Percentiles rank a stretch among this genome's conserved stretches.
phyloP scores from a whole-genome alignment of 2,113 vertebrate genomes.

The Passer montanus region DNA sequence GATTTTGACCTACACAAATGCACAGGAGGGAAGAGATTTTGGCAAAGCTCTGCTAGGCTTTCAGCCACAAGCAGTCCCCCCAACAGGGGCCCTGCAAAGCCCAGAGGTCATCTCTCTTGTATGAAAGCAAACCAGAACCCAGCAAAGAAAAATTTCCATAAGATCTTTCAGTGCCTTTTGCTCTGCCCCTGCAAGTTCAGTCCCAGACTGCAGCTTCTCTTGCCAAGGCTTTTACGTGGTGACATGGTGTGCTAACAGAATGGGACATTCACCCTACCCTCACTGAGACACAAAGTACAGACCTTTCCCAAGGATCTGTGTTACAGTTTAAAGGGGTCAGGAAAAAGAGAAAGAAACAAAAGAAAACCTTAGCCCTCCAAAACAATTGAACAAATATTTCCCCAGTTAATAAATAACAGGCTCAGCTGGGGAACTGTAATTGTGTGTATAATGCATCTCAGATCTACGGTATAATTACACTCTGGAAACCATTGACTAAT shows the following conservation, averaged over 20 bases:
- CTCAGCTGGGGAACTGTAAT: conserved; percentile 71
- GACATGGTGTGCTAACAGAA: neutral
- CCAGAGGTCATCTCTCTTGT: neutral
- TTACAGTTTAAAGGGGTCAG: neutral
- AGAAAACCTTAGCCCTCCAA: conserved; percentile 43
- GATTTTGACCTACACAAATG: neutral
- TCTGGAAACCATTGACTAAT: conserved; percentile 76
- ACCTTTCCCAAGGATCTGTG: neutral
- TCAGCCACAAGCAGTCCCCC: neutral
- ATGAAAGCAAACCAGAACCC: neutral
- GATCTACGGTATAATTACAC: conserved; percentile 79
- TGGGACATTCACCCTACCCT: conserved; percentile 9
- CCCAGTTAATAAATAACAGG: conserved; percentile 73
- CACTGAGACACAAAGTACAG: neutral
- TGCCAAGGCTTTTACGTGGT: neutral
- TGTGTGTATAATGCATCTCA: conserved; percentile 75
- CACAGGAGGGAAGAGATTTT: neutral
- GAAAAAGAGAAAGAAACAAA: conserved; percentile 31
- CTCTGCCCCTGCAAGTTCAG: conserved; percentile 20
- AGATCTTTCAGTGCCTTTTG: neutral
- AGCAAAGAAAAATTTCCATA: neutral
- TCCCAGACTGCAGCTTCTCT: neutral
- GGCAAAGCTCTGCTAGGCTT: neutral
- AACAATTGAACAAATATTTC: conserved; percentile 68
- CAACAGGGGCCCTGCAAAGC: neutral